phyloP scores from a whole-genome alignment of 1,140 invertebrate genomes.

The Dendroctonus valens region DNA sequence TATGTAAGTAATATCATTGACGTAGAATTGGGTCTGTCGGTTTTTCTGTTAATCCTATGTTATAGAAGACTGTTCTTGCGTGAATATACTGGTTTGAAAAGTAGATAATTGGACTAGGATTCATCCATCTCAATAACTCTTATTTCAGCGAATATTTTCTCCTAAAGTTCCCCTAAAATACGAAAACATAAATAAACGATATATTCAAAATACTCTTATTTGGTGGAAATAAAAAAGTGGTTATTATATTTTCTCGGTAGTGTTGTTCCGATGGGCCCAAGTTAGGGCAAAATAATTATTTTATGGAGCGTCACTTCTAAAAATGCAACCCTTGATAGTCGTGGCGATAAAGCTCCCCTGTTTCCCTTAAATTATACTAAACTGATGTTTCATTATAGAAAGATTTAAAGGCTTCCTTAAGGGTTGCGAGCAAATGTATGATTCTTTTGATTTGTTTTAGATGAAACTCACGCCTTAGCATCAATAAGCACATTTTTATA shows the following conservation, averaged over 20 bases:
- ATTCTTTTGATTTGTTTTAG: no score
- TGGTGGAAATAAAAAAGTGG: conserved; percentile 18
- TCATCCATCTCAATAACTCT: no score
- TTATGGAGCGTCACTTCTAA: conserved; percentile 27
- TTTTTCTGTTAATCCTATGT: no score
- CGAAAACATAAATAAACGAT: no score
- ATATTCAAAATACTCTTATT: conserved; percentile 4
- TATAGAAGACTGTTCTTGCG: no score
- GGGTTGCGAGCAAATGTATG: not conserved
- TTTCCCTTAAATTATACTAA: conserved; percentile 27
- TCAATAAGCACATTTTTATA: no score
- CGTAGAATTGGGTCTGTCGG: no score
- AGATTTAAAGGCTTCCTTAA: conserved; percentile 18
- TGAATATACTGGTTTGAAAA: no score
- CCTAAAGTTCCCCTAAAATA: no score
- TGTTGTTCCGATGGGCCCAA: conserved; percentile 2
- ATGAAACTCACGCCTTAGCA: no score
- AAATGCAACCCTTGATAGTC: conserved; percentile 11
- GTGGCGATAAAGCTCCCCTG: conserved; percentile 23
- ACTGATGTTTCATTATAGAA: conserved; percentile 24
- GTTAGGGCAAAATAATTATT: conserved; percentile 23
- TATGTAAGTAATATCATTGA: conserved; percentile 3
- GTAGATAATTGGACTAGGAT: no score
- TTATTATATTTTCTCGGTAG: conserved; percentile 26
- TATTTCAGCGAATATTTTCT: no score